Base-by-base conservation (phyloP, 2,113 vertebrate genomes). In the Micronisus gabar region DNA sequence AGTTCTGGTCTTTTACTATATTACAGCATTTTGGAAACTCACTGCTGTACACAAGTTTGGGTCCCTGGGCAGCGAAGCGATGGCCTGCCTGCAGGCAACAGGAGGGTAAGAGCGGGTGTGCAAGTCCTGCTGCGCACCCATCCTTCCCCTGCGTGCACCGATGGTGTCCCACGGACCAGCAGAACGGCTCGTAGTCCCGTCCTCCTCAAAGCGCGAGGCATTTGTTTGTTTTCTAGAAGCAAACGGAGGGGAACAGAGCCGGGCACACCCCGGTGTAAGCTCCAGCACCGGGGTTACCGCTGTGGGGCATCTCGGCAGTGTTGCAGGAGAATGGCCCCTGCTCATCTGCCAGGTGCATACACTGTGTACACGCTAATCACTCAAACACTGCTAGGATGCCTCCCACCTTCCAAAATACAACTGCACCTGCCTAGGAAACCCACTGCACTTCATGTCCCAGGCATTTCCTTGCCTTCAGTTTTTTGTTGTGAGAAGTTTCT, bases 351-450 rank as follows among this genome's bases (percentile, higher is more conserved):
- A 62, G 66, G 22, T 6, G 17, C 36, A 27, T 7, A 8, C 19
- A 36, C 8, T 0, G 0, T 0, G 23, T 10, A 22, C 4, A 5
- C 0, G 0, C 68, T n/a, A 5, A 59, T 8, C 65, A 40, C 30
- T 21, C 41, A 23, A 47, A 19, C 16, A 2, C 32, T 61, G 19
- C n/a, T 21, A 59, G 29, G 55, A 70, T 52, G 29, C 56, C 34
- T 75, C 56, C 56, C 4, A 18, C 8, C 36, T 23, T 72, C 36
- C 74, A 47, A 81, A 85, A 41, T 2, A 58, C 17, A 62, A 27
- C 56, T 15, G 9, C 7, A 86, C 6, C 19, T 61, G 63, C 59
- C 52, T n/a, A 65, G 65, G 40, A 76, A 86, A 68, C 10, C 10
- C 62, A 40, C 7, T 4, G 29, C 13, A 5, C n/a, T 71, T 48